Base-by-base conservation (phyloP, 2,888 invertebrate genomes). In the Polyommatus iphigenia region DNA sequence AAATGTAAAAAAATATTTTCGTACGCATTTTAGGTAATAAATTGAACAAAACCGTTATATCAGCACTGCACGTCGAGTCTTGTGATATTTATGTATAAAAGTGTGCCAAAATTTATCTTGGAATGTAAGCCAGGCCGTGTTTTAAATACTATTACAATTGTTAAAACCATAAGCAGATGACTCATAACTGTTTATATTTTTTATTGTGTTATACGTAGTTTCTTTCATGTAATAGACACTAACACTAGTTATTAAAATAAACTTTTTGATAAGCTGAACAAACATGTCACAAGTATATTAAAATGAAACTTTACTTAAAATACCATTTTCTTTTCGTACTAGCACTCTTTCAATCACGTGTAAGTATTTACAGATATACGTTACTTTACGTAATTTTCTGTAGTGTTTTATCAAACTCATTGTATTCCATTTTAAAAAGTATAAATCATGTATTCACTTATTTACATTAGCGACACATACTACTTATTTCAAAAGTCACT, bases 401-500 rank as follows among this genome's bases (percentile, higher is more conserved):
- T 29, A 75, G 24, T 75, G 67, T 67, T 67, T 32, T 67, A 29
- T 15, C 67, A 29, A 50, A 75, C 7, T 54, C 54, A 50, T 20
- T 73, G 24, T 73, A 73, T 72, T 77, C 57, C 72, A 77, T 59
- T 72, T 72, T 57, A 59, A 73, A 62, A 73, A 46, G 59, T 78
- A 75, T 41, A 46, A 73, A 72, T 78, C 78, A 59, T 78, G 72
- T 77, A 78, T 62, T 73, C 73, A 78, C 78, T 78, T 78, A 73
- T 78, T 72, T 78, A 78, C 59, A 41, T 73, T 77, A 78, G 77
- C 71, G 72, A 77, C 77, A 78, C 78, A 73, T 75, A 59, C 32
- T 59, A 79, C 76, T 78, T 78, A 87, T 87, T 87, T 87, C 85
- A 88, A 86, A 87, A 85, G 89, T 89, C 86, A 89, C 87, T 88